Conservation (phyloP, 2,113 vertebrate species). For the Platichthys flesus region DNA sequence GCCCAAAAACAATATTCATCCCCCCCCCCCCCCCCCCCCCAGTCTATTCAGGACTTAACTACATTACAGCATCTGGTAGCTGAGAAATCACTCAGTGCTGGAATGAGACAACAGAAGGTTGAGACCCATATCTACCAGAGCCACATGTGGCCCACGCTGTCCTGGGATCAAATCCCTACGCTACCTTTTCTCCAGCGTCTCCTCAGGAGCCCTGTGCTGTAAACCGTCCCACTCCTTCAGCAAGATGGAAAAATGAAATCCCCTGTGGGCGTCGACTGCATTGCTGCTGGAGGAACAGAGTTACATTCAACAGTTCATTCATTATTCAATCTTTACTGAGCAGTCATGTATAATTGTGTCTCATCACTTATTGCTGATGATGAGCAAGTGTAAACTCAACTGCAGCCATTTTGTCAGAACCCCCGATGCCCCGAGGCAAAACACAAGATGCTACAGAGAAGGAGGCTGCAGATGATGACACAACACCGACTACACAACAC, state of each 20-base stretch:
- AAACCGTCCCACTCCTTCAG: constrained; percentile 20
- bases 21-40: background rate
- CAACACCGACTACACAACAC: background rate
- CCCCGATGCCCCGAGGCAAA: constrained; percentile 26
- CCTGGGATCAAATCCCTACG: constrained; percentile 34
- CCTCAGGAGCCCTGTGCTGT: constrained; percentile 12
- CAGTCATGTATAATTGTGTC: constrained; percentile 33
- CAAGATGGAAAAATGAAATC: background rate
- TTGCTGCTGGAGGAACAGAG: constrained; percentile 31
- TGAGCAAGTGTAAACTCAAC: constrained; percentile 30
- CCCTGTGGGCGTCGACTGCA: constrained; percentile 31
- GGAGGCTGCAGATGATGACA: background rate
- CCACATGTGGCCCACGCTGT: constrained; percentile 34
- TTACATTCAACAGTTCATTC: constrained; percentile 33
- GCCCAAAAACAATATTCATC: constrained; percentile 27
- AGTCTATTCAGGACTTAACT: constrained; percentile 14
- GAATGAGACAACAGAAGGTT: constrained; percentile 21
- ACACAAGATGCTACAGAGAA: background rate
- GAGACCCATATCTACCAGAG: constrained; percentile 26
- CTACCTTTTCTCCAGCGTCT: constrained; percentile 9
- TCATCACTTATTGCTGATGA: constrained; percentile 48
- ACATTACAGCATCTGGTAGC: constrained; percentile 17
- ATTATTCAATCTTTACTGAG: constrained; percentile 27
- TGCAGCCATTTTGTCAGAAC: background rate
- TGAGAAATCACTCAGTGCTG: background rate